A percentile compares a stretch with the other conserved stretches of the same genome.
phyloP scores from a whole-genome alignment of 2,888 invertebrate species.

The Mechanitis messenoides region DNA sequence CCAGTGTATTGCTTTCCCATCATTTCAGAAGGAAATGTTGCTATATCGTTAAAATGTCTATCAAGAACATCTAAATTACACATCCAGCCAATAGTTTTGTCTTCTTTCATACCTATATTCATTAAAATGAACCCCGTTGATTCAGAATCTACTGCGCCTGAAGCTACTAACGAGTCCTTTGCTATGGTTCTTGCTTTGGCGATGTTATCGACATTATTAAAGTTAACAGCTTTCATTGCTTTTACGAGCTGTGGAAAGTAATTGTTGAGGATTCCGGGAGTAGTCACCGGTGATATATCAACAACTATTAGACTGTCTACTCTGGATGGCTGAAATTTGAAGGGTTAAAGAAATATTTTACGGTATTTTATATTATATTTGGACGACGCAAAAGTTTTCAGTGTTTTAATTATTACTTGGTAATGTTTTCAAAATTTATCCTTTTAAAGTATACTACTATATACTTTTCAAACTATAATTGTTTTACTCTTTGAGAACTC shows the following conservation, averaged over 20 bases:
- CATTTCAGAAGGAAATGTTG: constrained; percentile 46
- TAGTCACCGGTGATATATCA: constrained; percentile 80
- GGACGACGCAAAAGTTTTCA: not conserved
- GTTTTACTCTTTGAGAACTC: too few relatives aligned
- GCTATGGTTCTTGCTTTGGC: constrained; percentile 76
- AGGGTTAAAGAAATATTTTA: not conserved
- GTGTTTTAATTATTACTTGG: too few relatives aligned
- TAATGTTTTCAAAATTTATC: too few relatives aligned
- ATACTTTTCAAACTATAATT: too few relatives aligned
- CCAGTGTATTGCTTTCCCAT: constrained; percentile 41
- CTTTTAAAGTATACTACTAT: too few relatives aligned
- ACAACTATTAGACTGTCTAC: constrained; percentile 80
- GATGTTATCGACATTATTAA: constrained; percentile 73
- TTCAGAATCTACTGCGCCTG: constrained; percentile 35
- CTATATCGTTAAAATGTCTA: constrained; percentile 39
- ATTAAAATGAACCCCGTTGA: constrained; percentile 44
- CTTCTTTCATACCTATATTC: constrained; percentile 42
- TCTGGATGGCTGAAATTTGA: constrained; percentile 63
- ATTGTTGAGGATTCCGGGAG: constrained; percentile 65
- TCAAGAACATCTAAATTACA: constrained; percentile 46
- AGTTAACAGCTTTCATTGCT: constrained; percentile 75
- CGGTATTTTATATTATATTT: too few relatives aligned
- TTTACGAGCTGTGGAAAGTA: constrained; percentile 72
- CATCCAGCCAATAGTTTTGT: constrained; percentile 48
- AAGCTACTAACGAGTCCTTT: constrained; percentile 36